A percentile compares a stretch with the other conserved stretches of the same genome.
These are phyloP conservation scores for Eretmochelys imbricata DNA, from an alignment of 2,113 vertebrate genomes.

Conservation along the genomic window DNA sequence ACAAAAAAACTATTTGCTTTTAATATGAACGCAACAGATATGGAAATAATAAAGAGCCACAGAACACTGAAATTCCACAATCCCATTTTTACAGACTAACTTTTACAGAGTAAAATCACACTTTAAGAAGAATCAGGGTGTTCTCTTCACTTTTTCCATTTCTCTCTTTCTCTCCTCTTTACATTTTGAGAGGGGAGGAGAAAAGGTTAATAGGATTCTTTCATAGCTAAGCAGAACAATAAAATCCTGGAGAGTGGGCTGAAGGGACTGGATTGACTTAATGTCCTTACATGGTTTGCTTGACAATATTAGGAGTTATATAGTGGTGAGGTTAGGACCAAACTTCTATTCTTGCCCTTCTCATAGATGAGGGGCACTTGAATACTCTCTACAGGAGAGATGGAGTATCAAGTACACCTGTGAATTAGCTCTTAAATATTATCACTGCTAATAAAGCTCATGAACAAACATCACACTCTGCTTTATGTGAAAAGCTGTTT, in stretches of 20 bases:
- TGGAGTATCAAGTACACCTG: background rate
- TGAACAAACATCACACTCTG: background rate
- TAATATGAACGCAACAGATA: too few species aligned
- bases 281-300: background rate
- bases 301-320: background rate
- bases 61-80: too few species aligned
- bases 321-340: background rate
- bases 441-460: background rate
- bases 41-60: too few species aligned
- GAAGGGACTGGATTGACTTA: background rate
- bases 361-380: background rate
- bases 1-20: too few species aligned
- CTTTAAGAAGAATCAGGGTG: background rate
- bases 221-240: background rate
- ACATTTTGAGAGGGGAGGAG: background rate
- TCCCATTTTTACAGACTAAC: background rate
- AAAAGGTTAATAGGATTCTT: background rate
- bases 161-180: background rate
- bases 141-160: background rate
- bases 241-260: background rate
- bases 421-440: background rate
- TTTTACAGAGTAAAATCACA: background rate
- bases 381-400: background rate
- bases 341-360: background rate
- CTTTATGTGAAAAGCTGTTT: slow-evolving; percentile 7